phyloP scores from a whole-genome alignment of 2,888 invertebrate genomes.

The Panopea generosa region DNA sequence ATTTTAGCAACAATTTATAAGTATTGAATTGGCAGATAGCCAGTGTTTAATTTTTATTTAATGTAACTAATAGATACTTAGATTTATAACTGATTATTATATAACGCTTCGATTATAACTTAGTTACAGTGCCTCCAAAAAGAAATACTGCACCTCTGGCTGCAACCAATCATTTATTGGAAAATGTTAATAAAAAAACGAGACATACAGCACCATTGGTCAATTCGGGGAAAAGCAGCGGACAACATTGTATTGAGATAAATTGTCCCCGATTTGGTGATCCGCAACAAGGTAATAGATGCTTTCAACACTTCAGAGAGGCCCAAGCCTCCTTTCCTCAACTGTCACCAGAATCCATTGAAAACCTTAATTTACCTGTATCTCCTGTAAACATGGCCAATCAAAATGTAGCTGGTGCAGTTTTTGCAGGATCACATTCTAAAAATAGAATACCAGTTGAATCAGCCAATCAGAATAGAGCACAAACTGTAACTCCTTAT shows the following conservation, averaged over 20 bases:
- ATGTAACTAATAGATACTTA: too few relatives aligned
- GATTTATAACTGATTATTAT: too few relatives aligned
- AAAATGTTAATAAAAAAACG: too few relatives aligned
- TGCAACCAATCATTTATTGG: too few relatives aligned
- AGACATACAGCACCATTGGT: conserved; percentile 15
- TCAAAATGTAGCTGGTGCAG: background rate
- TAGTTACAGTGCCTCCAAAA: too few relatives aligned
- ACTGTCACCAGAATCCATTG: conserved; percentile 21
- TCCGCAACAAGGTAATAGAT: conserved; percentile 56
- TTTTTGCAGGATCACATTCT: background rate
- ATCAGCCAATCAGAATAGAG: background rate
- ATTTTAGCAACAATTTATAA: too few relatives aligned
- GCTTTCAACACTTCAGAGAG: conserved; percentile 58
- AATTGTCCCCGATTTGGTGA: conserved; percentile 67
- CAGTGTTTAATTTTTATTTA: too few relatives aligned
- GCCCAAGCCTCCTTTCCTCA: conserved; percentile 20
- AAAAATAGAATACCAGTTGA: conserved; percentile 1
- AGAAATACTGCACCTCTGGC: too few relatives aligned
- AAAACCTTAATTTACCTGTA: background rate
- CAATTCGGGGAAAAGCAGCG: background rate
- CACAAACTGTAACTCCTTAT: background rate
- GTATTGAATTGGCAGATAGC: too few relatives aligned
- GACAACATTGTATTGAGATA: conserved; percentile 52
- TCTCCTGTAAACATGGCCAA: background rate
- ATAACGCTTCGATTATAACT: too few relatives aligned